Evolutionary conservation across 2,888 invertebrate species (phyloP), one percentile per base, ranked within the genome.

Genomic region (Physocephala rufipes): DNA sequence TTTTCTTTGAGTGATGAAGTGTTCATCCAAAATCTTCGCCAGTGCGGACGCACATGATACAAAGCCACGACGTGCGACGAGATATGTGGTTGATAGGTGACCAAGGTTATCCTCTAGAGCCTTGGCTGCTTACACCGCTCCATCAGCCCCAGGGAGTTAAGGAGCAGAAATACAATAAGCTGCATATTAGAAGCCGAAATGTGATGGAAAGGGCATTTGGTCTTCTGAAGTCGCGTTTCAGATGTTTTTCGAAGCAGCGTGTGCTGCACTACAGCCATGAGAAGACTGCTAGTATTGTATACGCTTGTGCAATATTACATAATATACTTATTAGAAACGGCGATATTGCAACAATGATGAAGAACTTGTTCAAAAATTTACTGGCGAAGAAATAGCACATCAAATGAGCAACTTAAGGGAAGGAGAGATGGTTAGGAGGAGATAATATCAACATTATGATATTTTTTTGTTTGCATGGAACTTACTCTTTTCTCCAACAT

Each of bases 181-280:
- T 74, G 1, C 74, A 74, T 30, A 49, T 67, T 9, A 74, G 67
- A 28, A 67, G 53, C 13, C 43, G 68, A 12, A 73, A 71, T 26
- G 51, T 61, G 12, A 55, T 71, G 5, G 61, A 66, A 58, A 45
- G 61, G 36, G 72, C 74, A 24, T 71, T 74, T 21, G 71, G 71
- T 47, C 62, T 70, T 61, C 66, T 73, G n/a, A 73, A 69, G 43
- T 24, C 59, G 1, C 58, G 73, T 15, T 74, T 74, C 43, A 51
- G 67, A n/a, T 71, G 73, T 21, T 47, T 73, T 2, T 58, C 65
- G 7, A 74, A 69, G 26, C 43, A 66, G 1, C 69, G 73, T 16
- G 61, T 63, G 1, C 63, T 73, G 0, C 66, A 72, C 45, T 74
- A 74, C 59, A 51, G 30, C 26, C 72, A 62, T 43, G 49, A 59